Base-by-base conservation (phyloP, 2,113 vertebrate species). In the Austrofundulus limnaeus region DNA sequence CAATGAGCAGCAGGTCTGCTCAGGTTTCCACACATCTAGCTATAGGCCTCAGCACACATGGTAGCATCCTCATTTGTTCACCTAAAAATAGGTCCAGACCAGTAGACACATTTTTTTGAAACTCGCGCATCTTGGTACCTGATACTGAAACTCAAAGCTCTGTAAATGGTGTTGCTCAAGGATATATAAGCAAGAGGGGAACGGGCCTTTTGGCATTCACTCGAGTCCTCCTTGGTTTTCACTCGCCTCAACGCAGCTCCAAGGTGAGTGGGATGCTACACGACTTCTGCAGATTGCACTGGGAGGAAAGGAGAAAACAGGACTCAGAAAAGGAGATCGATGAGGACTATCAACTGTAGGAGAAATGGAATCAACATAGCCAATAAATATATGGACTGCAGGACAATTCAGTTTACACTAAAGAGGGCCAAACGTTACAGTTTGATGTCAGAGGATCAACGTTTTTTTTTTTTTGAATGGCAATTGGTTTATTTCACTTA, bases 101-200 rank as follows among this genome's bases (percentile, higher is more conserved):
- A 93, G 60, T 92, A 82, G 90, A 92, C 92, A 92, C 84, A 92
- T 93, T 92, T 93, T 92, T 88, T 89, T 42, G 85, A 91, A 89
- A 90, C 84, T 75, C 81, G 81, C 85, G 86, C 81, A 89, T 89
- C 82, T 90, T 78, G 80, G 89, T 84, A 92, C 83, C 85, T 45
- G 85, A 91, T 88, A 92, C 89, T 76, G 82, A 77, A 75, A 79
- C 70, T 75, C 79, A 77, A 90, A 88, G 75, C 80, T 61, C 91
- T 91, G 88, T 91, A 93, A 91, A 91, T 90, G 90, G 88, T 88
- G 81, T 85, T 90, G 85, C 81, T 81, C 43, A 43, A 68, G 81
- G 71, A 77, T 92, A 92, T 92, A 92, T 83, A 93, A 93, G 86
- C 52, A 57, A 17, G 59, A 16, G 79, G 41, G 60, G 53, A 31